These are phyloP conservation scores for Aradophagus sp. DNA, from an alignment of 1,140 invertebrate genomes.

Conservation along the genomic window DNA sequence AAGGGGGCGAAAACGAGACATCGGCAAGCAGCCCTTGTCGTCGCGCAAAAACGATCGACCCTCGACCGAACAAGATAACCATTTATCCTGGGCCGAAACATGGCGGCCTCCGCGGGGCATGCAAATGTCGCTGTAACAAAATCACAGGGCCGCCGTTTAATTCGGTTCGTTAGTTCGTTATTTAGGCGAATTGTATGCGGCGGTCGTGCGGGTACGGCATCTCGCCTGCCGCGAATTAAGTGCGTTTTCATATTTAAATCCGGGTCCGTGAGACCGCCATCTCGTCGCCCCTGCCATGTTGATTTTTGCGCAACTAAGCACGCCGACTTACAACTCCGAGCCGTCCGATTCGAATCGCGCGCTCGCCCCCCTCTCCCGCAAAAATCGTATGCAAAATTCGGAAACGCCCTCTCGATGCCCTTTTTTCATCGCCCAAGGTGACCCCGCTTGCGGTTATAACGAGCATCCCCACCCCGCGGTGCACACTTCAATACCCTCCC, in stretches of 20 bases:
- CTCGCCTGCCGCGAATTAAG: constrained; percentile 39
- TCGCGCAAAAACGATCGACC: too few species aligned
- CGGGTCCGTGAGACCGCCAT: constrained; percentile 63
- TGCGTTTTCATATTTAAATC: constrained; percentile 68
- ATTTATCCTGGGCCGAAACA: constrained; percentile 16
- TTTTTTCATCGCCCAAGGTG: constrained; percentile 39
- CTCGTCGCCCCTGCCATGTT: constrained; percentile 69
- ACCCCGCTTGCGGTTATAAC: constrained; percentile 54
- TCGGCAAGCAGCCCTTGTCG: too few species aligned
- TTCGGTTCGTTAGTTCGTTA: constrained; percentile 69
- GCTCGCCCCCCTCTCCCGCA: neutral
- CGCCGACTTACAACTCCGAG: constrained; percentile 7
- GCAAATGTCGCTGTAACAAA: constrained; percentile 50
- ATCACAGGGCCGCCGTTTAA: constrained; percentile 40
- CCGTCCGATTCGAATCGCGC: neutral
- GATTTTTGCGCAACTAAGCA: constrained; percentile 62
- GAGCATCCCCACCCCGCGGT: constrained; percentile 59
- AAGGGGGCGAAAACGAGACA: too few species aligned
- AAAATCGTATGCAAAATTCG: constrained; percentile 34
- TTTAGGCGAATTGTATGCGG: constrained; percentile 62
- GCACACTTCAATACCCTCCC: constrained; percentile 54
- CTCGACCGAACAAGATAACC: too few species aligned
- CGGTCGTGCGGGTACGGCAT: constrained; percentile 17
- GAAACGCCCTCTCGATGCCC: constrained; percentile 20
- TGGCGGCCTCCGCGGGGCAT: constrained; percentile 31